Conservation (phyloP, 2,888 invertebrate genomes). For the Seira ritae region DNA sequence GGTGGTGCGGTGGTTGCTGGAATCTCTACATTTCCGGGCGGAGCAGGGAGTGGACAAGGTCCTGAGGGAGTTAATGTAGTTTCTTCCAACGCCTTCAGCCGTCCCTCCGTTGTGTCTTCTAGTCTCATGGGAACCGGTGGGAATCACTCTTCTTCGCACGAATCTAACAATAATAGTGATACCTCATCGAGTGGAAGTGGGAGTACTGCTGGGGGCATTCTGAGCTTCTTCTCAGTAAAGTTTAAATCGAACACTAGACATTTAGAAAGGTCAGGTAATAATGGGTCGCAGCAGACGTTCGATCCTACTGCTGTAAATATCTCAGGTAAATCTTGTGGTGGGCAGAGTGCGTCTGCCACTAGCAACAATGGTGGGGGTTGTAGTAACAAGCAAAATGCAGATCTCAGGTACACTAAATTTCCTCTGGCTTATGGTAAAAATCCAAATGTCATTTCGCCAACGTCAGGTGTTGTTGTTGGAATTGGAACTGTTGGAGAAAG, state of each 20-base stretch:
- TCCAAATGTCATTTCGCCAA: background rate
- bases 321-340: conserved; percentile 14
- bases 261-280: conserved; percentile 64
- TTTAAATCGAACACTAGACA: conserved; percentile 71
- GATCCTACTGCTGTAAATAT: conserved; percentile 23
- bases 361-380: background rate
- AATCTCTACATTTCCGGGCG: conserved; percentile 50
- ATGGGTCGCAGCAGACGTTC: conserved; percentile 6
- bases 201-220: conserved; percentile 64
- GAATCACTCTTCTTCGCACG: background rate
- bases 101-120: conserved; percentile 18
- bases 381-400: conserved; percentile 25
- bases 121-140: background rate
- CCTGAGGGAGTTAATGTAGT: conserved; percentile 19
- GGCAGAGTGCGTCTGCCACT: background rate
- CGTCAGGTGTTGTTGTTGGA: no score
- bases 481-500: conserved; percentile 13
- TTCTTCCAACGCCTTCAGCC: conserved; percentile 36
- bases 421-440: conserved; percentile 61
- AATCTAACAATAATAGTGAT: conserved; percentile 46
- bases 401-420: conserved; percentile 71
- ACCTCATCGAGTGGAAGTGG: conserved; percentile 29
- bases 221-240: conserved; percentile 69
- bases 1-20: conserved; percentile 1
- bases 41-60: conserved; percentile 1